Conservation (phyloP, 2,888 invertebrate genomes). For the Acanthosepion lycidas region DNA sequence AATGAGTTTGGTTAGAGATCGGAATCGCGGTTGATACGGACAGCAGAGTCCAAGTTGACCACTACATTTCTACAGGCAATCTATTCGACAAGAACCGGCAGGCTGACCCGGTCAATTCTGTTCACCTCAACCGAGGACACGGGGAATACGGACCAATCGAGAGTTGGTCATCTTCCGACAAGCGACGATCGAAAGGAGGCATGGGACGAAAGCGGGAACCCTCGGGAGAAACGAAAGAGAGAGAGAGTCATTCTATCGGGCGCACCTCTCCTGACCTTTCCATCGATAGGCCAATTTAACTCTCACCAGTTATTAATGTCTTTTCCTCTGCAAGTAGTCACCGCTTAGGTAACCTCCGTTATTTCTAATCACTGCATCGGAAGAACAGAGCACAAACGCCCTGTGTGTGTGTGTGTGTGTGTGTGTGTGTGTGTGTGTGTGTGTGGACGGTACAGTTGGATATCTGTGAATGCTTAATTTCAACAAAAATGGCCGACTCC, state of each 20-base stretch:
- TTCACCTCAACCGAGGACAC: neutral
- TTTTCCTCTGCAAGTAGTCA: neutral
- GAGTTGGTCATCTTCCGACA: neutral
- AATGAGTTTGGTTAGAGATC: neutral
- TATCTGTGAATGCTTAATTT: neutral
- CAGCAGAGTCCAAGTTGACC: neutral
- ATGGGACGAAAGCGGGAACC: neutral
- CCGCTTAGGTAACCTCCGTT: neutral
- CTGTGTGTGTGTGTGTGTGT: neutral
- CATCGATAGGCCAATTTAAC: constrained; percentile 17
- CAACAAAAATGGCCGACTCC: neutral
- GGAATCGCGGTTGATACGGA: neutral
- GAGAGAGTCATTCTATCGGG: neutral
- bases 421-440: neutral
- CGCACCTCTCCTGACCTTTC: neutral
- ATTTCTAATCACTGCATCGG: neutral
- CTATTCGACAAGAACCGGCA: constrained; percentile 4
- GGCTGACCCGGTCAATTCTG: constrained; percentile 33
- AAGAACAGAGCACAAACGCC: neutral
- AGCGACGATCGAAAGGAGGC: constrained; percentile 3
- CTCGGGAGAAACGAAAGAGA: neutral
- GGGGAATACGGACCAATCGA: constrained; percentile 7
- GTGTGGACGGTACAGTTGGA: too few species aligned
- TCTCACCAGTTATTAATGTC: constrained; percentile 1
- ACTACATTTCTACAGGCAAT: neutral